Percentiles rank a stretch among this genome's conserved stretches.
Conservation (phyloP, 2,888 invertebrate genomes). For the Patella ulyssiponensis region DNA sequence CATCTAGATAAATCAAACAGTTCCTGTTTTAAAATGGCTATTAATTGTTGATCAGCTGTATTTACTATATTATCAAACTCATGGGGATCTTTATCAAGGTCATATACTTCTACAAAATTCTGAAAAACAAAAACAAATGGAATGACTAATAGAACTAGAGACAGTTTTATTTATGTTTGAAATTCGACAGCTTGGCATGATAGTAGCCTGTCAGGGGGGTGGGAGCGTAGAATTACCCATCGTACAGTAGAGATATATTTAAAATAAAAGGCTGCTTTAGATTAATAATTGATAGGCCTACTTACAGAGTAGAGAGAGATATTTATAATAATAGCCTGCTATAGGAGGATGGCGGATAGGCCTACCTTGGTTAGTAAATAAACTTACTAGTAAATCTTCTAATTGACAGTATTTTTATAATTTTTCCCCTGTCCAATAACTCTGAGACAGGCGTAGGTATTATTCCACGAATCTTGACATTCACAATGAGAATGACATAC, state of each 20-base stretch:
- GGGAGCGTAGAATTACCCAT: too few relatives aligned
- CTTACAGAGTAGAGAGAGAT: too few relatives aligned
- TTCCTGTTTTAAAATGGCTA: neutral
- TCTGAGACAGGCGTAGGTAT: slow-evolving; percentile 41
- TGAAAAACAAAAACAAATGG: slow-evolving; percentile 3
- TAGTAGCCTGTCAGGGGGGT: too few relatives aligned
- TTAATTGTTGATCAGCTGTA: slow-evolving; percentile 9
- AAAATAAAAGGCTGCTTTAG: too few relatives aligned
- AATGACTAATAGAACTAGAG: too few relatives aligned
- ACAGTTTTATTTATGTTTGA: too few relatives aligned
- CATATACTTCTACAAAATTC: slow-evolving; percentile 43
- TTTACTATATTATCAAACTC: slow-evolving; percentile 36
- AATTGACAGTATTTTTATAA: slow-evolving; percentile 40
- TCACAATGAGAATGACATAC: slow-evolving; percentile 31
- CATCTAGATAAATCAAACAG: neutral
- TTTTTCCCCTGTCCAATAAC: slow-evolving; percentile 24
- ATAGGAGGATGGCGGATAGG: too few relatives aligned
- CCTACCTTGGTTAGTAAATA: too few relatives aligned
- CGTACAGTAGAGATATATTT: too few relatives aligned
- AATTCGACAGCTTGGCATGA: too few relatives aligned
- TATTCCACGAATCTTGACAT: slow-evolving; percentile 43
- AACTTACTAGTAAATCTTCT: slow-evolving; percentile 34
- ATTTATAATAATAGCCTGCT: too few relatives aligned
- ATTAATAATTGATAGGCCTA: too few relatives aligned
- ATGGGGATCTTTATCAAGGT: slow-evolving; percentile 34